phyloP scores from a whole-genome alignment of 2,888 invertebrate species.

The Sphecodes monilicornis region DNA sequence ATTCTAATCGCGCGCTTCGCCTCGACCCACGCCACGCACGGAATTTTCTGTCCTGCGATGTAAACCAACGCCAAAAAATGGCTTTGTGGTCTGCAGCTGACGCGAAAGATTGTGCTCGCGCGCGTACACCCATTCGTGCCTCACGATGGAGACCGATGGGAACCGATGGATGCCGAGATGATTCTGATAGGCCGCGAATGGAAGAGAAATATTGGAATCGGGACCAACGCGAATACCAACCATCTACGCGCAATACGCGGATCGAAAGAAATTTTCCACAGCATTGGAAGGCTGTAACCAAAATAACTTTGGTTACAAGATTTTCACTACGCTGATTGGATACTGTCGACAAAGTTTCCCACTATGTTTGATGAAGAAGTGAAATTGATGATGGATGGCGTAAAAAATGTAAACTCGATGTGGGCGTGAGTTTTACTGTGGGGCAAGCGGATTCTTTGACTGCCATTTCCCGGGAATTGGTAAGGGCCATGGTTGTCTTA shows the following conservation, averaged over 20 bases:
- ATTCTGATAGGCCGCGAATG: background rate
- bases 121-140: background rate
- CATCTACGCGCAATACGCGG: background rate
- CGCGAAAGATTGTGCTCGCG: background rate
- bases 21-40: background rate
- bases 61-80: slow-evolving; percentile 19
- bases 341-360: no score
- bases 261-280: background rate
- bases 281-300: no score
- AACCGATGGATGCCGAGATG: background rate
- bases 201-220: background rate
- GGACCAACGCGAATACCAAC: background rate
- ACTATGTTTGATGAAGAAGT: no score
- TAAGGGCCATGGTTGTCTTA: no score
- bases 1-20: slow-evolving; percentile 32
- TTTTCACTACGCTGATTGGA: no score
- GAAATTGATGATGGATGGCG: no score
- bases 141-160: background rate
- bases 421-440: no score
- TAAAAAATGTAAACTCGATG: no score
- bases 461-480: no score
- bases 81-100: background rate
- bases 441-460: no score
- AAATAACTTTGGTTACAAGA: no score
- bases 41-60: background rate